Conservation (phyloP, 2,797 vertebrate species). For the Synaphobranchus kaupii region DNA sequence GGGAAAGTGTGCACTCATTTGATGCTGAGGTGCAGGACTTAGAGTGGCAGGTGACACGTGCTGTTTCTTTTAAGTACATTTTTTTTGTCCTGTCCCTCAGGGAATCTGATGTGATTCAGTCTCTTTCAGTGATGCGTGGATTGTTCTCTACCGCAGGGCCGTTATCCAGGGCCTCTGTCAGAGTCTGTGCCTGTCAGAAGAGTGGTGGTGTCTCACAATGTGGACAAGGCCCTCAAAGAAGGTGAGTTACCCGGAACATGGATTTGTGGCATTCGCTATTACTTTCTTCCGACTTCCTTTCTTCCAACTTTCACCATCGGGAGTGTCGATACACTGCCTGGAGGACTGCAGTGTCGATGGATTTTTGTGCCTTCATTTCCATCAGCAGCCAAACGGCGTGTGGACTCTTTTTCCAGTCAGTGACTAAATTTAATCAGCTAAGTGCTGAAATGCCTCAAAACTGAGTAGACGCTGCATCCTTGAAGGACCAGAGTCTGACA, state of each 20-base stretch:
- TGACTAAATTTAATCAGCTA: background rate
- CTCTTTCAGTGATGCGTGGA: background rate
- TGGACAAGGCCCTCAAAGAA: constrained; percentile 83
- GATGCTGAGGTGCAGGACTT: background rate
- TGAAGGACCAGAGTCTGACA: background rate
- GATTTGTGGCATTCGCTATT: background rate
- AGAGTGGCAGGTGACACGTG: background rate
- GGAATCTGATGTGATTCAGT: background rate
- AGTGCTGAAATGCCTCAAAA: background rate
- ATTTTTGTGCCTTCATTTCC: background rate
- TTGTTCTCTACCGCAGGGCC: constrained; percentile 56
- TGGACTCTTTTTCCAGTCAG: background rate
- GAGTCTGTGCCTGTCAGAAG: constrained; percentile 70
- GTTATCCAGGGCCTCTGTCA: constrained; percentile 56
- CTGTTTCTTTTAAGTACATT: background rate
- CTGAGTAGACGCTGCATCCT: background rate
- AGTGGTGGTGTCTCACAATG: constrained; percentile 79
- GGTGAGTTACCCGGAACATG: constrained; percentile 57
- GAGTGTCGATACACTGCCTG: background rate
- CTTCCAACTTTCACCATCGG: background rate
- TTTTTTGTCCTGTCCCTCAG: background rate
- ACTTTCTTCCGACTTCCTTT: no score
- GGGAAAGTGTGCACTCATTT: background rate
- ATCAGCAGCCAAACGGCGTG: background rate
- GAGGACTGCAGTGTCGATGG: background rate